These are phyloP conservation scores for Mongoloraphidia duomilia DNA, from an alignment of 2,888 invertebrate species.

Conservation along the genomic window DNA sequence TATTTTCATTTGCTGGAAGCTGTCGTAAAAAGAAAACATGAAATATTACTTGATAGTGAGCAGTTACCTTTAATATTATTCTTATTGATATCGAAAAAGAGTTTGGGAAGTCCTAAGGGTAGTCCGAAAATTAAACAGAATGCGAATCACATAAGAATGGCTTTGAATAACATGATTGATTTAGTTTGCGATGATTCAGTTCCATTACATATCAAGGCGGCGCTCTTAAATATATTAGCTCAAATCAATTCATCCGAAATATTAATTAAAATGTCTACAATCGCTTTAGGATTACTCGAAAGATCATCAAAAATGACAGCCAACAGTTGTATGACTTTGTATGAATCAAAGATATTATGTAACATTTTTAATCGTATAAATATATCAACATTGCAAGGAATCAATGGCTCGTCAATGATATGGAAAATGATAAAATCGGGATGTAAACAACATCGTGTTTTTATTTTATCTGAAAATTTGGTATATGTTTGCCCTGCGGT, in stretches of 20 bases:
- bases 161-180: conserved; percentile 20
- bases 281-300: conserved; percentile 18
- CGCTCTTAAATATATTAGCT: conserved; percentile 22
- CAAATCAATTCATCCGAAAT: conserved; percentile 20
- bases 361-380: conserved; percentile 21
- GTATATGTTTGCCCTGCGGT: conserved; percentile 31
- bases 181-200: conserved; percentile 27
- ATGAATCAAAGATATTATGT: conserved; percentile 18
- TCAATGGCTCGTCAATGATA: conserved; percentile 24
- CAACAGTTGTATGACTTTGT: conserved; percentile 9
- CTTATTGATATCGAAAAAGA: conserved; percentile 16
- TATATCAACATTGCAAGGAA: conserved; percentile 14
- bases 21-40: conserved; percentile 35
- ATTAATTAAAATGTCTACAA: conserved; percentile 18
- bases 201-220: conserved; percentile 30
- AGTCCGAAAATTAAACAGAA: conserved; percentile 7
- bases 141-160: conserved; percentile 20
- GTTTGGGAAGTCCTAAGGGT: too few species aligned
- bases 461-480: conserved; percentile 25
- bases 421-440: conserved; percentile 43
- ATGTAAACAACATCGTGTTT: conserved; percentile 37
- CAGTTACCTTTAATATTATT: conserved; percentile 49
- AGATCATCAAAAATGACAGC: conserved; percentile 11
- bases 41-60: conserved; percentile 49
- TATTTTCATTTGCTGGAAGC: conserved; percentile 34